Evolutionary conservation across 2,797 vertebrate genomes (phyloP).

Genomic region (Spinus olivaceus): DNA sequence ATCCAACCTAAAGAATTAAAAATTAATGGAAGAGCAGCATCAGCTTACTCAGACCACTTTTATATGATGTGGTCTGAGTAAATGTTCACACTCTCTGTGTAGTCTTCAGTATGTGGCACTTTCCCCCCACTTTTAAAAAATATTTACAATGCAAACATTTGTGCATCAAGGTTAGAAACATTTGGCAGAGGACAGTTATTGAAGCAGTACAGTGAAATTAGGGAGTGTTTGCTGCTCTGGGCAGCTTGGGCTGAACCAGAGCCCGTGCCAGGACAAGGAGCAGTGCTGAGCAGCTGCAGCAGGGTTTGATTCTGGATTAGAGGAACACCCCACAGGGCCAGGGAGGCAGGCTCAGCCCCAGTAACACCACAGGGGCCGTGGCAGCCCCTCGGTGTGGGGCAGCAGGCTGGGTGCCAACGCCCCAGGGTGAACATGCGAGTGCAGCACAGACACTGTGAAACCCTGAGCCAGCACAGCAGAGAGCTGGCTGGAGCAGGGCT

Average conservation of each 20-base stretch:
- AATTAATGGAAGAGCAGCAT: neutral
- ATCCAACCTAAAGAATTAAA: neutral
- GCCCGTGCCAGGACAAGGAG: fast-evolving
- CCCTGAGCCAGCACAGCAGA: too few relatives aligned
- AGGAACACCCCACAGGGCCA: neutral
- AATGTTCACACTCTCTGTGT: fast-evolving
- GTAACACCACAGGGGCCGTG: fast-evolving
- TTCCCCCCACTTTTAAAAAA: fast-evolving
- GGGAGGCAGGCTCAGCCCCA: too few relatives aligned
- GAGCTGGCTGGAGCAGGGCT: neutral
- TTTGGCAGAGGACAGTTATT: neutral
- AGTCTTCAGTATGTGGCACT: fast-evolving
- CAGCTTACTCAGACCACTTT: neutral
- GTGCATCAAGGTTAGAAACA: neutral
- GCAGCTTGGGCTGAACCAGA: neutral
- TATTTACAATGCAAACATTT: neutral
- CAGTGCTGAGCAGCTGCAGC: fast-evolving
- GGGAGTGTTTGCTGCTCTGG: neutral
- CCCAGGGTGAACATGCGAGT: fast-evolving
- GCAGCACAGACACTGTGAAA: fast-evolving
- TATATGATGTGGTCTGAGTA: too few relatives aligned
- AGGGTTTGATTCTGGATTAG: neutral
- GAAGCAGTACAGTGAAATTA: neutral
- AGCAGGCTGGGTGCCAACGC: neutral
- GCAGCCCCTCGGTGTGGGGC: fast-evolving